Evolutionary conservation across 2,113 vertebrate species (phyloP).

Genomic region (Brienomyrus brachyistius): DNA sequence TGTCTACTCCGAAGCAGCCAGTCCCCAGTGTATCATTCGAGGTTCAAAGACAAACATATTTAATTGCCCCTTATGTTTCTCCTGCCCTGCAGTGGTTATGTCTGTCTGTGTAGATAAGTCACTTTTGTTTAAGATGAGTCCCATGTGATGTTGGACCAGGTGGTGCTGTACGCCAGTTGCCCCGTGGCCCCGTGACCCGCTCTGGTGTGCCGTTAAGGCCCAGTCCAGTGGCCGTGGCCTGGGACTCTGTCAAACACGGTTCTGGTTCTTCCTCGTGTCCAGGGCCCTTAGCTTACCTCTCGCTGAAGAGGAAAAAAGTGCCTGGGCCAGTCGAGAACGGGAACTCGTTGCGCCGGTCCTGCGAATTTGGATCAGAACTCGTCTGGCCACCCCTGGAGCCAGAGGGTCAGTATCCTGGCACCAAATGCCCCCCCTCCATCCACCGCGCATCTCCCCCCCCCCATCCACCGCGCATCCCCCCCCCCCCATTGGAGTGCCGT

Average conservation of each 20-base stretch:
- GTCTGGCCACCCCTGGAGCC: conserved; percentile 25
- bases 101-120: conserved; percentile 28
- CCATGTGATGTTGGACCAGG: background rate
- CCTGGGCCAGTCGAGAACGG: conserved; percentile 37
- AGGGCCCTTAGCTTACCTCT: conserved; percentile 48
- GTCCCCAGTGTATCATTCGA: background rate
- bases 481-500: too few species aligned
- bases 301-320: conserved; percentile 38
- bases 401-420: conserved; percentile 27
- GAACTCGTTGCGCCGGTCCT: conserved; percentile 33
- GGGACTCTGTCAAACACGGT: background rate
- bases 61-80: background rate
- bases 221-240: background rate
- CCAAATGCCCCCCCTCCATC: background rate
- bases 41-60: conserved; percentile 4
- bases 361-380: conserved; percentile 41
- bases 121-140: background rate
- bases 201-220: background rate
- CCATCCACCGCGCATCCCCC: background rate
- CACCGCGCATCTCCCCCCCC: background rate
- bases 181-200: background rate
- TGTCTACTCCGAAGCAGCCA: background rate
- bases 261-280: conserved; percentile 35
- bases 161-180: background rate
- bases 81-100: background rate